phyloP scores from a whole-genome alignment of 2,888 invertebrate species.

The Zaprionus lineosus region DNA sequence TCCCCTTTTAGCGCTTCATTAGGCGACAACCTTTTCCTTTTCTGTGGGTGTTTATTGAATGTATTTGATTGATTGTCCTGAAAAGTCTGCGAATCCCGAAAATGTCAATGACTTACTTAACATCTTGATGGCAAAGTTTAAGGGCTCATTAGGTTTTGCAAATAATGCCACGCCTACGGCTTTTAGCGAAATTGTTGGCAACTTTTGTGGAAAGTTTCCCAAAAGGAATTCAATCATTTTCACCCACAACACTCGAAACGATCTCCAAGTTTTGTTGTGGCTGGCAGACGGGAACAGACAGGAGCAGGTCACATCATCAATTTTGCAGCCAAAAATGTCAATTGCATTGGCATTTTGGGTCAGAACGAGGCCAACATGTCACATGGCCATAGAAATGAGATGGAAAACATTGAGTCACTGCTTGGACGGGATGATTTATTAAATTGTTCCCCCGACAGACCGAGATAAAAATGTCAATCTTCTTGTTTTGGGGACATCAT shows the following conservation, averaged over 20 bases:
- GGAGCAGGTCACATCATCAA: constrained; percentile 49
- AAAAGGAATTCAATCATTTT: constrained; percentile 30
- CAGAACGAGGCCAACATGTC: constrained; percentile 33
- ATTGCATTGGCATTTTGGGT: constrained; percentile 66
- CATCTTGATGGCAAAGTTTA: constrained; percentile 12
- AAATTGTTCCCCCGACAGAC: constrained; percentile 10
- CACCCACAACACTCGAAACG: not conserved
- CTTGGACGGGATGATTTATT: constrained; percentile 61
- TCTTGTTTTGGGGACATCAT: not conserved
- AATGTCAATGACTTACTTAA: constrained; percentile 19
- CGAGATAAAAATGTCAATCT: constrained; percentile 28
- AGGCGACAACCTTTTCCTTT: not conserved
- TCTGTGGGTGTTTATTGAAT: not conserved
- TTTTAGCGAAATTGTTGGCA: not conserved
- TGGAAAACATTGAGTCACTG: constrained; percentile 47
- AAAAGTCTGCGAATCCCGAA: not conserved
- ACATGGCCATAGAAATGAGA: constrained; percentile 51
- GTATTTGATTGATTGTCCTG: constrained; percentile 26
- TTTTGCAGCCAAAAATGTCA: constrained; percentile 63
- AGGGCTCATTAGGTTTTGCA: constrained; percentile 21
- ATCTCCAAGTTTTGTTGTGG: constrained; percentile 14
- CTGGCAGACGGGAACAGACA: constrained; percentile 11
- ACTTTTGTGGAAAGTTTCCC: not conserved
- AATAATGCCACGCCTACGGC: constrained; percentile 5
- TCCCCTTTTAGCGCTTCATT: too few species aligned